Conservation (phyloP, 1,140 invertebrate genomes). For the Calliopsis andreniformis region DNA sequence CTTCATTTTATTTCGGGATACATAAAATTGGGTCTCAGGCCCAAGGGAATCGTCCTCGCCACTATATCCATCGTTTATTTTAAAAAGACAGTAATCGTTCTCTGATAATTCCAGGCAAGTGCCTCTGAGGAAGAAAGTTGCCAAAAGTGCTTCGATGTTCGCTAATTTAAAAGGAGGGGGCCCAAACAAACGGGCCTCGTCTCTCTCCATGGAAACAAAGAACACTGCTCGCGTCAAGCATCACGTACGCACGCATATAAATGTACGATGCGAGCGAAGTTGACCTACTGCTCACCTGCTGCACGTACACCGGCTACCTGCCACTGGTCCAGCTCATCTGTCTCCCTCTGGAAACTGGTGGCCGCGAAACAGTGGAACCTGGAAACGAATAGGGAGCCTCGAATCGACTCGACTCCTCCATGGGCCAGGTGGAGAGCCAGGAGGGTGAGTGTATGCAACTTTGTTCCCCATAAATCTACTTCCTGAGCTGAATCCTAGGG, state of each 20-base stretch:
- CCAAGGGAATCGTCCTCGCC: no score
- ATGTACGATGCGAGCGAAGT: constrained; percentile 33
- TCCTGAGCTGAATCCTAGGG: no score
- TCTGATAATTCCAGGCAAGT: no score
- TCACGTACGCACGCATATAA: constrained; percentile 28
- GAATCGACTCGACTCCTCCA: background rate
- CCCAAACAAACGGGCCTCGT: background rate
- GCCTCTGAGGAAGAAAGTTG: no score
- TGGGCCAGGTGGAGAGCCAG: constrained; percentile 6
- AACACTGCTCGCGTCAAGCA: constrained; percentile 26
- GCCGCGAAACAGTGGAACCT: constrained; percentile 14
- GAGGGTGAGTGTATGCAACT: background rate
- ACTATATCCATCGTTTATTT: no score
- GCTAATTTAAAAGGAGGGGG: constrained; percentile 1
- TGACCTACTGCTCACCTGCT: constrained; percentile 63
- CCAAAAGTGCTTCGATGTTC: background rate
- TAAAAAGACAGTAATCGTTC: no score
- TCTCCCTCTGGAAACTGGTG: constrained; percentile 50
- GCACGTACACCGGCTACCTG: constrained; percentile 57
- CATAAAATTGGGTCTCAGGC: no score
- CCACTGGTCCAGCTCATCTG: constrained; percentile 49
- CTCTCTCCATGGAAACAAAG: constrained; percentile 32
- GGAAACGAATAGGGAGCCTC: background rate
- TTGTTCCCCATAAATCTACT: no score
- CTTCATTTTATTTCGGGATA: no score